A percentile compares a stretch with the other conserved stretches of the same genome.
These are phyloP conservation scores for Heliconius hewitsoni DNA, from an alignment of 1,140 invertebrate genomes.

Conservation along the genomic window DNA sequence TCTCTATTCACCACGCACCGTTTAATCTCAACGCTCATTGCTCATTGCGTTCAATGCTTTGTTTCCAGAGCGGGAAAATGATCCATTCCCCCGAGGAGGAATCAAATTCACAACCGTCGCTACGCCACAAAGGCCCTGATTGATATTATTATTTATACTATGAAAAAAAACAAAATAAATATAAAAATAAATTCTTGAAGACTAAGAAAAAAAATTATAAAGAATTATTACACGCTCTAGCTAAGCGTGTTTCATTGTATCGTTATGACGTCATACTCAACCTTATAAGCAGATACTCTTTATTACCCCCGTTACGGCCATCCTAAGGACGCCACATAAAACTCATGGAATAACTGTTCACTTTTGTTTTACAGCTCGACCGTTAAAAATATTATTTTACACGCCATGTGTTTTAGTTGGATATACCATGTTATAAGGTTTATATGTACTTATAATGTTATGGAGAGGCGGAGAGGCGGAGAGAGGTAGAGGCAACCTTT, in stretches of 20 bases:
- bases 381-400: conserved; percentile 34
- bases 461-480: too few species aligned
- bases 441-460: background rate
- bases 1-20: too few species aligned
- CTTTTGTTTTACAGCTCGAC: conserved; percentile 36
- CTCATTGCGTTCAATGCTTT: too few species aligned
- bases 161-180: background rate
- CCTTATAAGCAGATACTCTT: conserved; percentile 24
- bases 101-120: too few species aligned
- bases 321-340: conserved; percentile 30
- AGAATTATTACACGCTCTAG: background rate
- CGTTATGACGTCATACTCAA: conserved; percentile 21
- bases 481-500: too few species aligned
- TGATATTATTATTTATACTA: background rate
- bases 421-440: background rate
- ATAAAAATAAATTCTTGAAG: background rate
- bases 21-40: too few species aligned
- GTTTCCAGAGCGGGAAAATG: too few species aligned
- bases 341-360: conserved; percentile 35
- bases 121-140: too few species aligned
- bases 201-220: background rate
- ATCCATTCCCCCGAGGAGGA: too few species aligned
- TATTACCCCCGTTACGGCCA: conserved; percentile 28
- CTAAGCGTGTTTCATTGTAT: conserved; percentile 15
- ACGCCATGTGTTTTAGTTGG: conserved; percentile 17